Base-by-base conservation (phyloP, 1,140 invertebrate species). In the Drosophila nannoptera region DNA sequence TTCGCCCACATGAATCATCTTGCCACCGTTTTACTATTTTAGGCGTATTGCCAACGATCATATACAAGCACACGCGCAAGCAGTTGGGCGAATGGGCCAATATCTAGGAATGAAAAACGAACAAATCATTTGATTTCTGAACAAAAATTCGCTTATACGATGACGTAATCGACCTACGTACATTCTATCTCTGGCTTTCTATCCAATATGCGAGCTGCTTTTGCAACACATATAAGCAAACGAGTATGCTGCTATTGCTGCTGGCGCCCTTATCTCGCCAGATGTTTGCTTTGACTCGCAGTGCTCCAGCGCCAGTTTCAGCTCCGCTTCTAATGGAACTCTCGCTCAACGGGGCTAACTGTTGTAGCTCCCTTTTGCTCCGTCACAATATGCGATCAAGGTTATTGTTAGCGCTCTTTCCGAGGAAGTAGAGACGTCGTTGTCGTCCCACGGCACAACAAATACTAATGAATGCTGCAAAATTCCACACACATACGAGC, bases 1-100 rank as follows among this genome's bases (percentile, higher is more conserved):
- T 90, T 99, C 98, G 58, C 95, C 95, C 67, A 98, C 94, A 74
- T 90, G 89, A 89, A 90, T 90, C 89, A 90, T 90, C 73, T 43
- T 78, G 48, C 52, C 54, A 36, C 52, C 11, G 42, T 69, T 65
- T 58, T 75, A 62, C 62, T 69, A 73, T 73, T 73, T 73, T 60
- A 52, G 70, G 62, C 62, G 48, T 61, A 65, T 69, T 58, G 43
- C 45, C 50, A 50, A 54, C 56, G 29, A 16, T 22, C 45, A 46
- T 46, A 46, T 5, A 48, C 16, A 40, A 11, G 36, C 48, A 35
- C 49, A 35, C 56, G 60, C 65, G 49, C 68, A 60, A 50, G 58
- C 43, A 40, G 46, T 65, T 29, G 55, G 40, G 42, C 48, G 14
- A 33, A 29, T 64, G 61, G 50, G 43, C 61, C 55, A 67, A 61